Conservation (phyloP, 2,797 vertebrate genomes). For the Cygnus olor region DNA sequence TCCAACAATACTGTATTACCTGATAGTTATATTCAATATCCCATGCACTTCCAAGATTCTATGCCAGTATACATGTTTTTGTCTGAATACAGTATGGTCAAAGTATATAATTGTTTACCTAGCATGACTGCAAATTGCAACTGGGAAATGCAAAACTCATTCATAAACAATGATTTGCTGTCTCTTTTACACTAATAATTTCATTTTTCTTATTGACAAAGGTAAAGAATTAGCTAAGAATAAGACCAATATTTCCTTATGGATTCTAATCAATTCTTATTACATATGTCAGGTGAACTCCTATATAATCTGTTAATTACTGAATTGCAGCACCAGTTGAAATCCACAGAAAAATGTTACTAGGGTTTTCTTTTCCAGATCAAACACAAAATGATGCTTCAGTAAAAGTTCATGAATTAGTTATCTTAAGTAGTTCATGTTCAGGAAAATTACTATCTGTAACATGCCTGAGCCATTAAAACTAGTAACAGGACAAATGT, state of each 20-base stretch:
- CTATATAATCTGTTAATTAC: conserved; percentile 8
- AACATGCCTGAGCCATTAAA: conserved; percentile 21
- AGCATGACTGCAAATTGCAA: background rate
- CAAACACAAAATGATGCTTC: conserved; percentile 18
- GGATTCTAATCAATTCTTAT: background rate
- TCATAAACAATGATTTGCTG: background rate
- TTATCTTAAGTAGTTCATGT: background rate
- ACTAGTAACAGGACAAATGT: conserved; percentile 10
- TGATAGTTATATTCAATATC: background rate
- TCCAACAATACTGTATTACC: background rate
- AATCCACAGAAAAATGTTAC: background rate
- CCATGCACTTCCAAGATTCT: background rate
- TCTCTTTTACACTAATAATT: background rate
- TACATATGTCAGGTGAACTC: conserved; percentile 1
- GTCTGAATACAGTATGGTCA: background rate
- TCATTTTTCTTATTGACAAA: background rate
- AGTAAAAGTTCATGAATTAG: conserved; percentile 13
- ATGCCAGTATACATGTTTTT: background rate
- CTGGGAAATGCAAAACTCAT: background rate
- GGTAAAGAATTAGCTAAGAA: background rate
- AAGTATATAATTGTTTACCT: background rate
- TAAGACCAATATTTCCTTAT: background rate
- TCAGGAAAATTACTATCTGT: conserved; percentile 16
- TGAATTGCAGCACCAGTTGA: background rate
- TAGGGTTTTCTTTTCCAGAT: conserved; percentile 27